These are phyloP conservation scores for Byasa hedistus DNA, from an alignment of 2,888 invertebrate genomes.

Conservation along the genomic window DNA sequence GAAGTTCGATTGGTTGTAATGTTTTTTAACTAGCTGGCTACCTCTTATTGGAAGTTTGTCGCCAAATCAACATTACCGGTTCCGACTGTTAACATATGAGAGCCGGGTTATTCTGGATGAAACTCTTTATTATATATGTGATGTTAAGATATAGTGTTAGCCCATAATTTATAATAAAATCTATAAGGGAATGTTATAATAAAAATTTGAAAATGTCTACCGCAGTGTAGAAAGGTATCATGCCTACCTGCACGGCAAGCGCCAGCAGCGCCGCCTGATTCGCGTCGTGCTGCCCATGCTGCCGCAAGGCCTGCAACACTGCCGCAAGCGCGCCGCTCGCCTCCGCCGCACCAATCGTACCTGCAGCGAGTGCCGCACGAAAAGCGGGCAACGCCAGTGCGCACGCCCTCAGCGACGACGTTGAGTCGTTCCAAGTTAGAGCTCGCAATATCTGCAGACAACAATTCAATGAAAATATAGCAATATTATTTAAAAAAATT, in stretches of 20 bases:
- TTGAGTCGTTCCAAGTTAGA: conserved; percentile 90
- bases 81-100: too few species aligned
- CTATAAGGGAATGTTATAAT: not conserved
- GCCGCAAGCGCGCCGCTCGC: conserved; percentile 85
- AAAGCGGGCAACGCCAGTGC: conserved; percentile 85
- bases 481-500: too few species aligned
- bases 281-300: conserved; percentile 94
- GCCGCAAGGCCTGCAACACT: conserved; percentile 88
- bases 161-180: too few species aligned
- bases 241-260: conserved; percentile 87
- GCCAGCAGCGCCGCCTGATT: conserved; percentile 90
- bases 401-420: conserved; percentile 89
- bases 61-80: too few species aligned
- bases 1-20: too few species aligned
- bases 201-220: not conserved
- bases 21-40: too few species aligned
- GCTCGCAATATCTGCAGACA: conserved; percentile 64
- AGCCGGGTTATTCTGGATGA: too few species aligned
- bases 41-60: too few species aligned
- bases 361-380: conserved; percentile 80
- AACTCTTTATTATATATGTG: too few species aligned
- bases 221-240: not conserved
- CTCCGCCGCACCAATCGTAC: conserved; percentile 70
- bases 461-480: not conserved
- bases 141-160: too few species aligned